These are phyloP conservation scores for Chrysochloris asiatica DNA, from an alignment of 2,113 vertebrate species.

Conservation along the genomic window DNA sequence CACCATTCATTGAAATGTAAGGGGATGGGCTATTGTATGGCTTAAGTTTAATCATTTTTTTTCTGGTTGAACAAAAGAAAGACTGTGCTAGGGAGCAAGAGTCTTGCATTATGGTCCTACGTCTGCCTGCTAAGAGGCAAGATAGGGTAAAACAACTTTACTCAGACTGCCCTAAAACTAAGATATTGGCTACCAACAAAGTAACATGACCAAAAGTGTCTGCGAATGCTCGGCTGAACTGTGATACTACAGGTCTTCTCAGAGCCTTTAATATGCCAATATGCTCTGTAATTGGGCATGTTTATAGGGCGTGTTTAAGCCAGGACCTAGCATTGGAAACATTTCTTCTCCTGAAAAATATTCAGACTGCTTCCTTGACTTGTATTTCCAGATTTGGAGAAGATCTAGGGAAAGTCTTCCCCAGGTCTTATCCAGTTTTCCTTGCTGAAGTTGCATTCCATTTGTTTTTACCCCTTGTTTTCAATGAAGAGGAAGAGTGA, in stretches of 20 bases:
- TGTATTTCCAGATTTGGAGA: neutral
- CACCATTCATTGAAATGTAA: neutral
- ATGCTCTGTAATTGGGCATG: neutral
- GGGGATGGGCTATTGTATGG: neutral
- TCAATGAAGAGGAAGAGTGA: slow-evolving; percentile 1
- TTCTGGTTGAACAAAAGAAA: neutral
- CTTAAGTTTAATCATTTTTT: neutral
- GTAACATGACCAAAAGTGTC: neutral
- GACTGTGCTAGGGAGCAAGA: neutral
- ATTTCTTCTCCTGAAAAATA: neutral
- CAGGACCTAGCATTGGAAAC: neutral
- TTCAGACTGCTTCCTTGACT: neutral
- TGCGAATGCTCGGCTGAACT: neutral
- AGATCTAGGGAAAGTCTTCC: neutral
- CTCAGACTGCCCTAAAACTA: neutral
- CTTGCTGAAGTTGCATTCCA: neutral
- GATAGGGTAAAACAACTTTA: neutral
- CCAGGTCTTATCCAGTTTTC: neutral
- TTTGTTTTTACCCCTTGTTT: neutral
- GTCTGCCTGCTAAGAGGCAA: neutral
- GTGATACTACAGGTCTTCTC: neutral
- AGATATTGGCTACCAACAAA: neutral
- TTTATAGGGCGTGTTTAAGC: too few relatives aligned
- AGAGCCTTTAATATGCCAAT: neutral
- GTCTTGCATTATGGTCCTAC: neutral